Percentiles rank a stretch among this genome's conserved stretches.
These are phyloP conservation scores for Tokudaia muenninki DNA, from an alignment of 2,797 vertebrate species.

Conservation along the genomic window DNA sequence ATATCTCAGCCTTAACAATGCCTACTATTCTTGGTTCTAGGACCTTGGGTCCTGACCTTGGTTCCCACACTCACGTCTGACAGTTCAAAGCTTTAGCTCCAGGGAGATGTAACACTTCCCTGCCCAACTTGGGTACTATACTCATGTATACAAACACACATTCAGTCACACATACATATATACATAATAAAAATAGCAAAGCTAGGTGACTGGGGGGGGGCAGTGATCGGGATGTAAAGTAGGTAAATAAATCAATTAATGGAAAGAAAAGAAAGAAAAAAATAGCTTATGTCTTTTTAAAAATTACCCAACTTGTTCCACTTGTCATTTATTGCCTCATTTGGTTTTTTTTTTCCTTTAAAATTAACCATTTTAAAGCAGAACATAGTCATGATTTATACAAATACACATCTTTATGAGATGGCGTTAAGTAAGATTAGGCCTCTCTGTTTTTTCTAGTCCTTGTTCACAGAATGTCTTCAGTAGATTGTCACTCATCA, in stretches of 20 bases:
- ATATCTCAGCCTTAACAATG: background rate
- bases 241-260: too few species aligned
- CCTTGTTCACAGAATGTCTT: too few species aligned
- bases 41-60: background rate
- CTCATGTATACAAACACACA: background rate
- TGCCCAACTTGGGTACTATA: background rate
- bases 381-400: background rate
- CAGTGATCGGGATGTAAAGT: too few species aligned
- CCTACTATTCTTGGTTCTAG: background rate
- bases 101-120: too few species aligned
- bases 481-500: rapidly evolving
- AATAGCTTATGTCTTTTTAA: background rate
- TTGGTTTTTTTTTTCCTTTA: too few species aligned
- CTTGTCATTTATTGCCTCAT: background rate
- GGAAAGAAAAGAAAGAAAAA: background rate
- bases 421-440: too few species aligned
- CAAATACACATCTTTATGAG: background rate
- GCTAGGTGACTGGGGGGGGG: too few species aligned
- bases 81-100: background rate
- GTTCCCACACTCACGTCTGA: background rate
- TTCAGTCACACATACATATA: background rate
- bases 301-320: background rate
- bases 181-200: too few species aligned
- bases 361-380: background rate
- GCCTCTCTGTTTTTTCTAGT: background rate